Conservation (phyloP, 2,113 vertebrate genomes). For the Cygnus buccinator region DNA sequence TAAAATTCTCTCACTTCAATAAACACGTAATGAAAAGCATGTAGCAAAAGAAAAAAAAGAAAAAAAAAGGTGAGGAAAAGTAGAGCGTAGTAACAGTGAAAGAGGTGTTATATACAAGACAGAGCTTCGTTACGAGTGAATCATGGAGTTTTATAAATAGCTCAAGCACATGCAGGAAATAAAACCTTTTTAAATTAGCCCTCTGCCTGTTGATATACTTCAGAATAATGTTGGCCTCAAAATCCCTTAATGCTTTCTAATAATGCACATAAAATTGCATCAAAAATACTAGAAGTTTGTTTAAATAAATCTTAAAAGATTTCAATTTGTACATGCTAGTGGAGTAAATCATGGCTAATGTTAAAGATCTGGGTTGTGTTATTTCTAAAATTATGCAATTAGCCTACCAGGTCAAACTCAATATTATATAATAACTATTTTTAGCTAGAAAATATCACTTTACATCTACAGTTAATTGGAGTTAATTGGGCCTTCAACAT, state of each 20-base stretch:
- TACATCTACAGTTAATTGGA: conserved; percentile 25
- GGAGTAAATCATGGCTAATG: conserved; percentile 1
- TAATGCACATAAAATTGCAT: background rate
- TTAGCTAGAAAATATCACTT: conserved; percentile 38
- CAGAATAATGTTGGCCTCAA: background rate
- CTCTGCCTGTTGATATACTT: conserved; percentile 16
- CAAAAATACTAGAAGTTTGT: conserved; percentile 17
- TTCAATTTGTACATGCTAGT: conserved; percentile 6
- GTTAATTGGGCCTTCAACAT: conserved; percentile 37
- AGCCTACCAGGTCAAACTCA: conserved; percentile 33
- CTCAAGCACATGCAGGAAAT: background rate
- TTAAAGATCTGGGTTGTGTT: conserved; percentile 29
- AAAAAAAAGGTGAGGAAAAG: background rate
- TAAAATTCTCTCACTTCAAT: background rate
- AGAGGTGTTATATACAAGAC: background rate
- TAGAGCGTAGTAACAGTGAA: background rate
- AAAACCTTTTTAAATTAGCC: conserved; percentile 7
- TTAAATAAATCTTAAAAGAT: conserved; percentile 40
- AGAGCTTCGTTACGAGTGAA: background rate
- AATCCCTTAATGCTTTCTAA: conserved; percentile 19
- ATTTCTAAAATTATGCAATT: conserved; percentile 44
- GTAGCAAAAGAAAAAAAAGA: no score
- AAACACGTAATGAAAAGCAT: background rate
- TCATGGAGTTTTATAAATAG: background rate
- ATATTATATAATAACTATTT: conserved; percentile 15